Conservation (phyloP, 2,888 invertebrate genomes). For the Tenthredo distinguenda region DNA sequence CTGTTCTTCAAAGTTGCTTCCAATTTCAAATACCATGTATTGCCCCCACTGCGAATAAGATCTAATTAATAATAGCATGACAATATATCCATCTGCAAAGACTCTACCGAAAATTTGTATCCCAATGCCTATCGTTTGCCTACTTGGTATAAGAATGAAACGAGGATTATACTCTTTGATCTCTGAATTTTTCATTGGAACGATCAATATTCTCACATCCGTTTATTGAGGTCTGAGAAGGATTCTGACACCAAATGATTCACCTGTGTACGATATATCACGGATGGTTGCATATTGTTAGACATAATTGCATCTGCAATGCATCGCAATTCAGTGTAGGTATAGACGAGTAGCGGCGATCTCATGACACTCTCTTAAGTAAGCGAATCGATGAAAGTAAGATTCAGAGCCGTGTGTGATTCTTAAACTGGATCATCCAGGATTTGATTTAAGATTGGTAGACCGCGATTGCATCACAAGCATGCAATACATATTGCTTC, state of each 20-base stretch:
- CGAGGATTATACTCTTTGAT: not conserved
- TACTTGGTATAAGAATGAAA: not conserved
- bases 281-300: not conserved
- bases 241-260: not conserved
- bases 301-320: not conserved
- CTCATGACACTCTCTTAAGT: slow-evolving; percentile 3
- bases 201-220: not conserved
- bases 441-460: slow-evolving; percentile 44
- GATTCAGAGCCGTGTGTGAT: slow-evolving; percentile 49
- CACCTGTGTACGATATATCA: not conserved
- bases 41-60: no score
- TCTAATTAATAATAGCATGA: not conserved
- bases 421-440: slow-evolving; percentile 54
- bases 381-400: slow-evolving; percentile 51
- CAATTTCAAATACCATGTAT: slow-evolving; percentile 32
- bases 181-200: not conserved
- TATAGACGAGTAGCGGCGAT: not conserved
- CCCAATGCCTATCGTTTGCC: not conserved
- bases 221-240: not conserved
- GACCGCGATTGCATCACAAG: slow-evolving; percentile 28
- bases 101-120: not conserved
- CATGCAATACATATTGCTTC: not conserved
- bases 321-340: not conserved
- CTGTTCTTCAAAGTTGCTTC: slow-evolving; percentile 6
- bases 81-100: not conserved